phyloP scores from a whole-genome alignment of 2,113 vertebrate species.

The Ivindomyrus marchei region DNA sequence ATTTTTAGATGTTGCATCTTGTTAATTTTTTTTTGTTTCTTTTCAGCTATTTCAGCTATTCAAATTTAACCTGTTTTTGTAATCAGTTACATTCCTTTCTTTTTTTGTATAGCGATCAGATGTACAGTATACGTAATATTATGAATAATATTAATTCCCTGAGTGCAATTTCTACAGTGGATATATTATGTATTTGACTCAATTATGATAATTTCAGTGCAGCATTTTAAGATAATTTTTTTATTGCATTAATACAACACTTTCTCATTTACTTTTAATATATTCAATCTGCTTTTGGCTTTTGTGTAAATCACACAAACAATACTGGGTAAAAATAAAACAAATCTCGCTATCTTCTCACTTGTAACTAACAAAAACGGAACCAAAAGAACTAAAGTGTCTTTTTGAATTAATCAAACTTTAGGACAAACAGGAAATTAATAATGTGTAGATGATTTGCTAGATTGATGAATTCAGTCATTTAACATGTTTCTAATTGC shows the following conservation, averaged over 20 bases:
- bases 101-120: background rate
- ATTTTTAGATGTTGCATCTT: background rate
- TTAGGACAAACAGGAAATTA: conserved; percentile 7
- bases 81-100: background rate
- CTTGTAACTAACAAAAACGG: background rate
- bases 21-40: background rate
- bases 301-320: background rate
- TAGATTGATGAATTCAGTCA: conserved; percentile 10
- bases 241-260: background rate
- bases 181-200: background rate
- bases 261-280: background rate
- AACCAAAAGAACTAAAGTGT: background rate
- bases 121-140: background rate
- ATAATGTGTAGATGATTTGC: conserved; percentile 9
- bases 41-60: background rate
- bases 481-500: conserved; percentile 7
- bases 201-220: background rate
- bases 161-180: background rate
- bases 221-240: background rate
- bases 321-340: background rate
- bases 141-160: background rate
- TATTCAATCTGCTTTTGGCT: background rate
- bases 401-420: conserved; percentile 9
- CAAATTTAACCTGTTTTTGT: background rate
- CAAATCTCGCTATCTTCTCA: background rate